Evolutionary conservation across 2,888 invertebrate genomes (phyloP).

Genomic region (Heliconius charithonia): DNA sequence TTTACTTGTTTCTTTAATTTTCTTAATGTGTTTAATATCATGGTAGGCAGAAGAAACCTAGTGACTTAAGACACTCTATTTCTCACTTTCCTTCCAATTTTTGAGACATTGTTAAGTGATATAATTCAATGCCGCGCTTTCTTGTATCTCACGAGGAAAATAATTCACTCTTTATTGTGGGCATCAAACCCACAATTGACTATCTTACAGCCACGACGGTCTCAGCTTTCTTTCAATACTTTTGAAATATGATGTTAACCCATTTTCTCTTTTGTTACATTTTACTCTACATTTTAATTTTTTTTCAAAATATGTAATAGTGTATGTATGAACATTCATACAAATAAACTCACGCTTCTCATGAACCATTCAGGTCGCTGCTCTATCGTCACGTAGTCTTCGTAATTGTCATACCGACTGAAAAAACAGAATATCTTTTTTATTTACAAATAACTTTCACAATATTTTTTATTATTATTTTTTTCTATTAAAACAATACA

Average conservation of each 20-base stretch:
- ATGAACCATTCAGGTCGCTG: conserved; percentile 9
- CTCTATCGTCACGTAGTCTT: conserved; percentile 4
- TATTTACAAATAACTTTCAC: background rate
- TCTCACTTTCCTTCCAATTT: too few relatives aligned
- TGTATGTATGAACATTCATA: background rate
- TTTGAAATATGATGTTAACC: too few relatives aligned
- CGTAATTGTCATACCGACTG: conserved; percentile 10
- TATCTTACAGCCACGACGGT: background rate
- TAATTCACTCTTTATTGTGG: background rate
- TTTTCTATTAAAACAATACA: too few relatives aligned
- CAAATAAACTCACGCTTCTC: background rate
- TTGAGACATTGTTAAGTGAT: background rate
- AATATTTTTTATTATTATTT: background rate
- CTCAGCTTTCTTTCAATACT: too few relatives aligned
- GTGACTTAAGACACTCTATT: too few relatives aligned
- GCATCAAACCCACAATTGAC: background rate
- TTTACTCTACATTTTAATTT: background rate
- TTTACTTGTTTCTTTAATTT: too few relatives aligned
- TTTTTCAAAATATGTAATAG: background rate
- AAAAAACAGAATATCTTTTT: background rate
- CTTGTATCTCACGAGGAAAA: background rate
- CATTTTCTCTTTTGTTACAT: too few relatives aligned
- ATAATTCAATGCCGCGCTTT: background rate
- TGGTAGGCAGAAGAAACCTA: too few relatives aligned
- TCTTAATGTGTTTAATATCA: too few relatives aligned